These are phyloP conservation scores for Sinosuthora webbiana DNA, from an alignment of 2,113 vertebrate genomes.

Conservation along the genomic window DNA sequence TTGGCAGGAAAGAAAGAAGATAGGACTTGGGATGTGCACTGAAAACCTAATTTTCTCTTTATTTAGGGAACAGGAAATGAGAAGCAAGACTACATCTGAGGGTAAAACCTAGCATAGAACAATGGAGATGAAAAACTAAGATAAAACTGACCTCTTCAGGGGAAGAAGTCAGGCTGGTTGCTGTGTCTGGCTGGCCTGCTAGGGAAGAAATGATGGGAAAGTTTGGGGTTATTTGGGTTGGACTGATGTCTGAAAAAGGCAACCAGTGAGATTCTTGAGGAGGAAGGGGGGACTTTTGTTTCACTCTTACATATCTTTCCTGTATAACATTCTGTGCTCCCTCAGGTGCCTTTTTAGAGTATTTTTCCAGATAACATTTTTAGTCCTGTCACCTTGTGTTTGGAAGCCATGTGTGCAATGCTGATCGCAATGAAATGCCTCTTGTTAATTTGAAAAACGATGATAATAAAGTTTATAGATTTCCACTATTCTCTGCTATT, in stretches of 20 bases:
- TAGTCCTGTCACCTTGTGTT: neutral
- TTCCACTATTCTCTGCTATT: neutral
- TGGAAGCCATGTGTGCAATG: neutral
- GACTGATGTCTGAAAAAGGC: neutral
- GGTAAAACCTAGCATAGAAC: neutral
- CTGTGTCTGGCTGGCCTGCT: neutral
- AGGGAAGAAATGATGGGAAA: neutral
- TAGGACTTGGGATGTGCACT: neutral
- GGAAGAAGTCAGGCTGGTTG: neutral
- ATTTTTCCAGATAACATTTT: neutral
- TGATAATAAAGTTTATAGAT: neutral
- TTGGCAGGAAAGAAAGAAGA: neutral
- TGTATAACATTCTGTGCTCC: neutral
- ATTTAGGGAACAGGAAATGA: neutral
- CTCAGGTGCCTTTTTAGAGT: neutral
- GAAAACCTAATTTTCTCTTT: conserved; percentile 3
- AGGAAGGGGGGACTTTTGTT: neutral
- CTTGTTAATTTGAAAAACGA: neutral
- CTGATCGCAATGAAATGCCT: neutral
- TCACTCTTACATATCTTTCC: neutral
- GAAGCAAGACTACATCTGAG: neutral
- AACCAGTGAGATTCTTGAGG: neutral
- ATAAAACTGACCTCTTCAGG: neutral
- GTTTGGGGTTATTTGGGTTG: neutral
- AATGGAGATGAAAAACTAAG: neutral